Evolutionary conservation across 2,888 invertebrate species (phyloP).

Genomic region (Cryptosula pallasiana): DNA sequence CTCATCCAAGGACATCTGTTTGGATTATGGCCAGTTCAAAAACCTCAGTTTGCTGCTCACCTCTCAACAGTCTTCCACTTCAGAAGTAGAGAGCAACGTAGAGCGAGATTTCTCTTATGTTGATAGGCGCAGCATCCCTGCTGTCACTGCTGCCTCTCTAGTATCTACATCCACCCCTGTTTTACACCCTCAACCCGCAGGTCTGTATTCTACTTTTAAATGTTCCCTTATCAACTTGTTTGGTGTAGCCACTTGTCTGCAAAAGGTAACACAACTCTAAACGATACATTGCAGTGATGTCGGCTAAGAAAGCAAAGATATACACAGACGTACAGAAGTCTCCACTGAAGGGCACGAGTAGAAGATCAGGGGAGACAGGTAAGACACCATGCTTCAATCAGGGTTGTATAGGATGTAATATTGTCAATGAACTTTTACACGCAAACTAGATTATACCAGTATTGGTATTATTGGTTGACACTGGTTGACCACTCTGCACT

Average conservation of each 20-base stretch:
- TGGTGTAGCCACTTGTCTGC: no score
- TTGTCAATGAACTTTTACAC: no score
- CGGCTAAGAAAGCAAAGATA: background rate
- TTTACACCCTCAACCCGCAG: background rate
- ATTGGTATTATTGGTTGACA: no score
- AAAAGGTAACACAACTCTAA: background rate
- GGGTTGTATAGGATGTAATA: no score
- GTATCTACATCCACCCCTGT: background rate
- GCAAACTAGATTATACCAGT: no score
- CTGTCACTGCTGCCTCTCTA: background rate
- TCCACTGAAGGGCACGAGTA: background rate
- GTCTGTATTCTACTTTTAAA: no score
- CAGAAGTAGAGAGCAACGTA: background rate
- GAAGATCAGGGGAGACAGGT: no score
- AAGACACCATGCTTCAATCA: no score
- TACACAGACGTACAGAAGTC: background rate
- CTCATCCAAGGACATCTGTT: background rate
- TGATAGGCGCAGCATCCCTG: no score
- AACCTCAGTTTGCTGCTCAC: background rate
- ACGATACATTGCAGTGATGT: background rate
- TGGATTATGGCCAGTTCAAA: conserved; percentile 2
- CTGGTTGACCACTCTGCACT: no score
- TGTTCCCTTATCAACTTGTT: no score
- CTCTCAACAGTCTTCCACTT: background rate
- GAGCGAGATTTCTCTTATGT: no score